These are phyloP conservation scores for Caenorhabditis briggsae DNA, from an alignment of 1,140 invertebrate species.

Conservation along the genomic window DNA sequence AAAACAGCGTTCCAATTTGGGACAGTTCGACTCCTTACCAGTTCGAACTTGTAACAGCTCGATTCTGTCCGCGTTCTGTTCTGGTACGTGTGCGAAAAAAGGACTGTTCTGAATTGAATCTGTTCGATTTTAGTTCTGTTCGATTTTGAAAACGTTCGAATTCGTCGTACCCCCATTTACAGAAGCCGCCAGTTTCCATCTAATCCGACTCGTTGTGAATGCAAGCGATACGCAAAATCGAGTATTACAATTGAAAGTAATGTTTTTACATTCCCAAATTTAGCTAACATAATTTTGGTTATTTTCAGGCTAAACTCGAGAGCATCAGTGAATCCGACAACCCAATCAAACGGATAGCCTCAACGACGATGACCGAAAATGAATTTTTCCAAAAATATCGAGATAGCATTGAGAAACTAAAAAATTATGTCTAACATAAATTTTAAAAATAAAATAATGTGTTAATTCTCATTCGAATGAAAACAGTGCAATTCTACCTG, in stretches of 20 bases:
- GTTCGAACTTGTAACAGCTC: too few relatives aligned
- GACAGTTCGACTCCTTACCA: too few relatives aligned
- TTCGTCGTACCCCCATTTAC: too few relatives aligned
- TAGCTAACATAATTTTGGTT: neutral
- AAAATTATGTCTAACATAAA: conserved; percentile 9
- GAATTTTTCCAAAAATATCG: conserved; percentile 36
- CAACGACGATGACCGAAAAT: neutral
- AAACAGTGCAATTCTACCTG: neutral
- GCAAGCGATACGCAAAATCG: neutral
- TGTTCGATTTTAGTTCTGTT: too few relatives aligned
- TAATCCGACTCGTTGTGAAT: neutral
- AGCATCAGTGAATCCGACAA: conserved; percentile 3
- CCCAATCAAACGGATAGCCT: neutral
- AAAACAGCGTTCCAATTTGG: too few relatives aligned
- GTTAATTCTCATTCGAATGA: neutral
- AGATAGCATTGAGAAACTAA: conserved; percentile 4
- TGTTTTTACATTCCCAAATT: neutral
- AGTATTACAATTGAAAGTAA: neutral
- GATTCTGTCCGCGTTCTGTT: too few relatives aligned
- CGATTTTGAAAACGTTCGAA: too few relatives aligned
- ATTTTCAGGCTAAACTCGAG: neutral
- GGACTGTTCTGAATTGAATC: too few relatives aligned
- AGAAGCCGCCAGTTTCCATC: neutral
- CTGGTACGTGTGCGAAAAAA: too few relatives aligned
- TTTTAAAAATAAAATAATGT: neutral